Evolutionary conservation across 2,113 vertebrate species (phyloP), one percentile per base, ranked within the genome.

Genomic region (Lutjanus erythropterus): DNA sequence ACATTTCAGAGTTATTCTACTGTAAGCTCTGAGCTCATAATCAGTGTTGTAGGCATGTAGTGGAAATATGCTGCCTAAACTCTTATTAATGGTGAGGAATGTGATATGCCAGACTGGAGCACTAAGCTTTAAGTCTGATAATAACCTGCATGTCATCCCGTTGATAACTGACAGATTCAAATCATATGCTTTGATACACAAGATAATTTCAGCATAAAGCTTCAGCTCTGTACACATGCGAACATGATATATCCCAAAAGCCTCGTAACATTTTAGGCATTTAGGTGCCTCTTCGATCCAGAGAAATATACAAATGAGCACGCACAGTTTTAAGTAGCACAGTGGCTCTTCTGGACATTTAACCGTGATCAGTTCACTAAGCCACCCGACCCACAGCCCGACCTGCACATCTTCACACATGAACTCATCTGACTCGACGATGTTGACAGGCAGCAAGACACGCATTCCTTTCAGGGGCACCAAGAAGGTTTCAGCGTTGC

Each of bases 381-480:
- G 7, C 18, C 21, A 2, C 33, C 23, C 23, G 6, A 33, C 14
- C 11, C 35, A 41, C 35, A 53, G 19, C 9, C 35, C n/a, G 50
- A 72, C 25, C 52, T 49, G 55, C 25, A 52, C 35, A 44, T 27
- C 14, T 6, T 33, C 71, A 78, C 60, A 71, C 27, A 71, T 29
- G 29, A 62, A 41, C 37, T 37, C 21, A 6, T 18, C 41, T 5
- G 25, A 56, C 25, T 41, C 37, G 42, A 19, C 12, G 7, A 42
- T 56, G n/a, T 39, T 39, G 70, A 65, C 75, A 12, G 75, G 0
- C 41, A 75, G 61, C 39, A 70, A 56, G 73, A 82, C 70, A 82
- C 9, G 1, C 83, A 88, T 89, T 90, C 81, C 58, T 87, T 29
- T 61, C 47, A 73, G 79, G 75, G 80, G 83, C 68, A 79, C 81